Conservation (phyloP, 2,888 invertebrate species). For the Brachyopa scutellaris region DNA sequence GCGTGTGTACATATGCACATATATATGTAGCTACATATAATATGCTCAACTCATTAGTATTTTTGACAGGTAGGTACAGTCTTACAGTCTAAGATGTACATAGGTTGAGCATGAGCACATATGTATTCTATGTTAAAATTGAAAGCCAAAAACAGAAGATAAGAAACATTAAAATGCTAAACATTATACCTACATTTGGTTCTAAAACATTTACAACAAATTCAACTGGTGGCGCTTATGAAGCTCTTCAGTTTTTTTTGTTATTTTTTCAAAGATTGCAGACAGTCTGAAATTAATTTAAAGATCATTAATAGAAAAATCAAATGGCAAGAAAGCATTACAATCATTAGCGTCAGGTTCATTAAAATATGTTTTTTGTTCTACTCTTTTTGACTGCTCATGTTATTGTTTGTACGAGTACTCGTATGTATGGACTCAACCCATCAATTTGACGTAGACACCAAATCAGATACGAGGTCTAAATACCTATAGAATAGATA, state of each 20-base stretch:
- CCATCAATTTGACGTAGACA: not conserved
- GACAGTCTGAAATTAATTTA: not conserved
- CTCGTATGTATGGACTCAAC: too few species aligned
- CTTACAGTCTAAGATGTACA: not conserved
- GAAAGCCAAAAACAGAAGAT: not conserved
- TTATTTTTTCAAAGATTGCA: not conserved
- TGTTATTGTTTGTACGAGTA: too few species aligned
- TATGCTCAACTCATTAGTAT: not conserved
- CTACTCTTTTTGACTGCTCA: too few species aligned
- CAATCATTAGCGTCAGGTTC: slow-evolving; percentile 24
- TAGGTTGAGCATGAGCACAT: not conserved
- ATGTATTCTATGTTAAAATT: too few species aligned
- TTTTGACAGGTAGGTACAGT: not conserved
- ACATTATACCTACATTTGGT: not conserved
- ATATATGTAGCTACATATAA: too few species aligned
- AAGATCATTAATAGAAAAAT: not conserved
- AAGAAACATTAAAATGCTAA: slow-evolving; percentile 12
- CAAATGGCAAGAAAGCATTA: not conserved
- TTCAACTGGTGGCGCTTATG: slow-evolving; percentile 6
- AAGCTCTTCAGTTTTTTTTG: not conserved
- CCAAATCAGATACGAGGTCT: slow-evolving; percentile 21
- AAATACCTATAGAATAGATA: too few species aligned
- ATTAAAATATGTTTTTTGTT: slow-evolving; percentile 10
- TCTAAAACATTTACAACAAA: slow-evolving; percentile 1
- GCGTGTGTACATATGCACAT: too few species aligned